Conservation (phyloP, 2,888 invertebrate genomes). For the Thereva unica region DNA sequence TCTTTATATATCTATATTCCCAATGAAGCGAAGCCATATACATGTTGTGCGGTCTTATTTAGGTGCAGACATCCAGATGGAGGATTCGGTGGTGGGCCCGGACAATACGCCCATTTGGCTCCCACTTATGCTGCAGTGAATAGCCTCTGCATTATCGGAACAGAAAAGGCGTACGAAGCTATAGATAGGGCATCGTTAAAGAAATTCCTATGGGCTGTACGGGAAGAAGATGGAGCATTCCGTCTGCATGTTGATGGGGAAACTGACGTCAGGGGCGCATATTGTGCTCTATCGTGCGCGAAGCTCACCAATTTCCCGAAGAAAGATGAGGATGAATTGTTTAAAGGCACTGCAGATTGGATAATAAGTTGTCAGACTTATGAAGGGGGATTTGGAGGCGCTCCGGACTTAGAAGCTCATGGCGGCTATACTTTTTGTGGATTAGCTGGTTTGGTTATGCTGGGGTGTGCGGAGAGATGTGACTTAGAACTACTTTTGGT, state of each 20-base stretch:
- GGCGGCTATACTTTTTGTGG: constrained; percentile 99
- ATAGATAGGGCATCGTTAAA: constrained; percentile 75
- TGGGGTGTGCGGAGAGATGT: constrained; percentile 75
- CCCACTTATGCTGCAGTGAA: constrained; percentile 97
- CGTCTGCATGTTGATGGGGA: constrained; percentile 91
- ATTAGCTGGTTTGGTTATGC: constrained; percentile 82
- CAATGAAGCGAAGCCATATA: neutral
- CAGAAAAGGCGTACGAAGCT: constrained; percentile 82
- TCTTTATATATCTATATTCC: neutral
- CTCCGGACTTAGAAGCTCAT: constrained; percentile 95
- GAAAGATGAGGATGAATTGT: constrained; percentile 74
- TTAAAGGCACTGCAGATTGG: constrained; percentile 89
- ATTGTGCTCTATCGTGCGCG: constrained; percentile 92
- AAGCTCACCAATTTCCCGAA: constrained; percentile 71
- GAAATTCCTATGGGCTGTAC: constrained; percentile 77
- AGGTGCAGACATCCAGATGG: constrained; percentile 62
- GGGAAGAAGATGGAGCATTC: constrained; percentile 87
- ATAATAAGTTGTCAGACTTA: constrained; percentile 95
- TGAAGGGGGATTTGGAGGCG: constrained; percentile 97
- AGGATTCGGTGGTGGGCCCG: constrained; percentile 94
- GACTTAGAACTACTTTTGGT: constrained; percentile 75
- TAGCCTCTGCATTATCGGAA: constrained; percentile 86
- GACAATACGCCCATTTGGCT: constrained; percentile 90
- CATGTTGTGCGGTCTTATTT: constrained; percentile 14
- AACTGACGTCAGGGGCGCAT: constrained; percentile 92